A percentile compares a stretch with the other conserved stretches of the same genome.
phyloP scores from a whole-genome alignment of 2,888 invertebrate species.

The Rhyacophila evoluta region DNA sequence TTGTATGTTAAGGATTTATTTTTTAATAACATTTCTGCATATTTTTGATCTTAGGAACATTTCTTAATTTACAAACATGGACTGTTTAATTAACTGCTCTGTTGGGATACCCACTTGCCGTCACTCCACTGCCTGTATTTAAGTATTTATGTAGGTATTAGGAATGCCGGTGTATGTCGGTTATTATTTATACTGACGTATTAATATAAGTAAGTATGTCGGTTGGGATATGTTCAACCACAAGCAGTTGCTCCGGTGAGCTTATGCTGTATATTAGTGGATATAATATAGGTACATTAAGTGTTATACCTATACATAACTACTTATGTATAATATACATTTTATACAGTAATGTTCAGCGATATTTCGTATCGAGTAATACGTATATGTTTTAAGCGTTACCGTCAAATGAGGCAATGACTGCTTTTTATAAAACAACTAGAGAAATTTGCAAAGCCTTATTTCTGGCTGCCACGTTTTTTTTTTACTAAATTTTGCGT shows the following conservation, averaged over 20 bases:
- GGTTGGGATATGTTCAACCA: conserved; percentile 26
- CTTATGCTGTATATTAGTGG: conserved; percentile 30
- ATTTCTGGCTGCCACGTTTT: no score
- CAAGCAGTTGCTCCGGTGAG: conserved; percentile 29
- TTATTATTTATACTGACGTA: conserved; percentile 40
- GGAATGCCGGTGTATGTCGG: conserved; percentile 33
- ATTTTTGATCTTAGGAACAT: no score
- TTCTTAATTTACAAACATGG: no score
- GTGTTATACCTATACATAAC: background rate
- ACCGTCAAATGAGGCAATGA: no score
- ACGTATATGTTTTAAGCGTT: no score
- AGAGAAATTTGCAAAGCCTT: no score
- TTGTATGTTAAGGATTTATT: no score
- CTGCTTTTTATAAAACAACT: no score
- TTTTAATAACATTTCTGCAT: no score
- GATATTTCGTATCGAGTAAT: conserved; percentile 43
- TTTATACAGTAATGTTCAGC: conserved; percentile 37
- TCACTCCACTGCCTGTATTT: background rate
- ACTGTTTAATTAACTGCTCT: no score
- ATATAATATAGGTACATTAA: background rate
- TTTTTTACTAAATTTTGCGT: no score
- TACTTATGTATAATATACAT: background rate
- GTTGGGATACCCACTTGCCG: background rate
- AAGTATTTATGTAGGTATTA: conserved; percentile 33
- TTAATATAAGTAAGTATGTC: conserved; percentile 28